A percentile compares a stretch with the other conserved stretches of the same genome.
Evolutionary conservation across 2,113 vertebrate species (phyloP).

Genomic region (Silurus meridionalis): DNA sequence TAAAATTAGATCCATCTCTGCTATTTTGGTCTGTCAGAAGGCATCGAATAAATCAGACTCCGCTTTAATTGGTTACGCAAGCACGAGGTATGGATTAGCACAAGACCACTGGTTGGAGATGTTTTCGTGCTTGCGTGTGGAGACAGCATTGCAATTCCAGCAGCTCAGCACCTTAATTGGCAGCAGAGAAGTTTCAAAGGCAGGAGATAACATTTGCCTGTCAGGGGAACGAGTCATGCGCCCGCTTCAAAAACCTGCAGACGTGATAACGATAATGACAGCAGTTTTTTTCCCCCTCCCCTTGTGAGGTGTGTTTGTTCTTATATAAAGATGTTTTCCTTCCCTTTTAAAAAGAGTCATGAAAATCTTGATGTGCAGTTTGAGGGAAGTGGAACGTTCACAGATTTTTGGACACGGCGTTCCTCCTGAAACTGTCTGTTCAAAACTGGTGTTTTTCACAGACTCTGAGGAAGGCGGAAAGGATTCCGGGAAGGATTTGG

Average conservation of each 20-base stretch:
- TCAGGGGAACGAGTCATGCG: not conserved
- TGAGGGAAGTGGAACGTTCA: constrained; percentile 47
- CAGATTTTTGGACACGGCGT: constrained; percentile 55
- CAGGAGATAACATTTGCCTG: constrained; percentile 8
- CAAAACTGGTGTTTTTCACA: too few species aligned
- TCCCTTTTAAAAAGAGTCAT: constrained; percentile 48
- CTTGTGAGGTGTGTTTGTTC: constrained; percentile 4
- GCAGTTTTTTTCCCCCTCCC: not conserved
- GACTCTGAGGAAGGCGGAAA: constrained; percentile 47
- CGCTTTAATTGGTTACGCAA: not conserved
- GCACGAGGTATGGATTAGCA: constrained; percentile 1
- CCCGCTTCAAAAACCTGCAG: not conserved
- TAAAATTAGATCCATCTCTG: constrained; percentile 3
- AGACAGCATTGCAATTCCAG: not conserved
- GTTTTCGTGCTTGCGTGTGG: not conserved
- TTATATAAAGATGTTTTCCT: constrained; percentile 1
- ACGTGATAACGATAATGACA: constrained; percentile 9
- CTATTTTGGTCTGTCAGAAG: constrained; percentile 12
- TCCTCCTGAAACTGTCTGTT: constrained; percentile 35
- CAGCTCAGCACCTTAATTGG: constrained; percentile 8
- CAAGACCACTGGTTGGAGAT: not conserved
- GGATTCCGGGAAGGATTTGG: constrained; percentile 53
- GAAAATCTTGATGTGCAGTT: constrained; percentile 51
- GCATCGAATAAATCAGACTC: not conserved
- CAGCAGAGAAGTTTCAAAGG: not conserved